Conservation (phyloP, 2,888 invertebrate species). For the Deladenus siricidicola region DNA sequence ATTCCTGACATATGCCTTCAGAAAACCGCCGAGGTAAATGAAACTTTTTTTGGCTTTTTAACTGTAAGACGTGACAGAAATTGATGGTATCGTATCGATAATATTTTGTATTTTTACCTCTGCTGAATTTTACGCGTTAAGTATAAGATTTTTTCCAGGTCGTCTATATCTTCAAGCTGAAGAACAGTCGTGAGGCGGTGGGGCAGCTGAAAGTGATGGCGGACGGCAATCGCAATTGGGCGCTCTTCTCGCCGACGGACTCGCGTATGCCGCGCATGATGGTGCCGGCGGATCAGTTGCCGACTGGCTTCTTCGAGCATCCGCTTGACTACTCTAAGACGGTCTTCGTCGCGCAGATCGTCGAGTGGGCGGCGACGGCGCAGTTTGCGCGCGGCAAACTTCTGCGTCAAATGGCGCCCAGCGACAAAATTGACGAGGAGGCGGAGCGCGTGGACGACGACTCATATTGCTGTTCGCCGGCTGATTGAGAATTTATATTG, state of each 20-base stretch:
- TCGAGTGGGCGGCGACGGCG: conserved; percentile 63
- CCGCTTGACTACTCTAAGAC: conserved; percentile 57
- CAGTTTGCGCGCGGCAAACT: conserved; percentile 62
- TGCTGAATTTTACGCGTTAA: too few species aligned
- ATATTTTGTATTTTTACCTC: too few species aligned
- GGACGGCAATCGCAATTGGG: conserved; percentile 62
- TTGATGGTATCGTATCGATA: too few species aligned
- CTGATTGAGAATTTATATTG: too few species aligned
- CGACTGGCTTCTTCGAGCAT: conserved; percentile 59
- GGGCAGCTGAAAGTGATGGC: conserved; percentile 61
- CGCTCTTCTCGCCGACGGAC: conserved; percentile 71
- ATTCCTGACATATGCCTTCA: conserved; percentile 53
- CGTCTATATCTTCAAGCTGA: conserved; percentile 68
- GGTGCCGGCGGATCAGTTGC: conserved; percentile 62
- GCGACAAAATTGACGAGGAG: too few species aligned
- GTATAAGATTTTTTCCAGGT: conserved; percentile 59
- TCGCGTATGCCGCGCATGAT: conserved; percentile 69
- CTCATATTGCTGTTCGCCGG: too few species aligned
- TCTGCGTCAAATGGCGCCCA: background rate
- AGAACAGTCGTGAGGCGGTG: conserved; percentile 65
- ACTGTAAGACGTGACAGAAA: too few species aligned
- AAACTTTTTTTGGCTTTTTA: too few species aligned
- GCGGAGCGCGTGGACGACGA: too few species aligned
- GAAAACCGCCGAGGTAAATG: conserved; percentile 56
- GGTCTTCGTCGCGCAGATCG: conserved; percentile 67